Base-by-base conservation (phyloP, 1,140 invertebrate species). In the Megathymus violae region DNA sequence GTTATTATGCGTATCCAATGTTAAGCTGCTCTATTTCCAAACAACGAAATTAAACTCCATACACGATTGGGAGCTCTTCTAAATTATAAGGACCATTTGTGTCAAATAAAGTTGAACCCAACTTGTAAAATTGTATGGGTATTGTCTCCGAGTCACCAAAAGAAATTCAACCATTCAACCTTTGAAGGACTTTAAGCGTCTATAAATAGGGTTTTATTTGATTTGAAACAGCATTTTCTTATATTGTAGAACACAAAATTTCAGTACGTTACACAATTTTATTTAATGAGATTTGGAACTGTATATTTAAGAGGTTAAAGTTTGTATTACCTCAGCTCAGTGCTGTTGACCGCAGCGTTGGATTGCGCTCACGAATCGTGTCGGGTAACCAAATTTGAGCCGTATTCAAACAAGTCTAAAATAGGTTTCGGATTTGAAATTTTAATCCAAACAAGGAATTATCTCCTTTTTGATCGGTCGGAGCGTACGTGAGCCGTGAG, bases 51-150 rank as follows among this genome's bases (percentile, higher is more conserved):
- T 71, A 70, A 68, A 67, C 40, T 59, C 64, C 47, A 63, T 74
- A 68, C 61, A 71, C n/a, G n/a, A 61, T 71, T 61, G 48, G 58
- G 69, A 67, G 61, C 60, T 56, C 44, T 34, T 46, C 59, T 71
- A 58, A 71, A 58, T 65, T 62, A 68, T 63, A 68, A 69, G 38
- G 34, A 14, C 43, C 61, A 56, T 65, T 73, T 69, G 50, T 64
- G 64, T 69, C 54, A 59, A 60, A 63, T 67, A 65, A 66, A 66
- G 64, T 59, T 64, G 48, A 51, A 67, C 52, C 48, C 56, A 76
- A 74, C 59, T 61, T 72, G 60, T 67, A 64, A 71, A 65, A 78
- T 74, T 78, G 67, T 69, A 69, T 73, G 47, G 58, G 19, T 50
- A 75, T 75, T 78, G 72, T 74, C 40, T 69, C 14, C 34, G 14